phyloP scores from a whole-genome alignment of 2,797 vertebrate species.

The Falco berigora region DNA sequence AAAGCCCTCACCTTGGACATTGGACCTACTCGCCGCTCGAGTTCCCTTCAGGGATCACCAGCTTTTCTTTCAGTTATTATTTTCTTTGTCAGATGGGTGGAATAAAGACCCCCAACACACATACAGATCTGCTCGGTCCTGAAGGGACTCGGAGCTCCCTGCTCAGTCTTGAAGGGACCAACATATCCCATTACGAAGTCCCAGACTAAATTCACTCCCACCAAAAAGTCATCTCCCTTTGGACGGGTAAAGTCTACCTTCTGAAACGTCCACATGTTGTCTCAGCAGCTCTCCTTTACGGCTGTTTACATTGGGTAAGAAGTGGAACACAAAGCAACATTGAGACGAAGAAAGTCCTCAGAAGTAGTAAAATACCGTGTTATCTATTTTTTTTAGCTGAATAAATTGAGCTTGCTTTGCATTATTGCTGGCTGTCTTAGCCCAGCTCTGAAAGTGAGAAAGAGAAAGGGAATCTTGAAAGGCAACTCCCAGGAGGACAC shows the following conservation, averaged over 20 bases:
- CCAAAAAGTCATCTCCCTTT: conserved; percentile 42
- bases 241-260: conserved; percentile 54
- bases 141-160: conserved; percentile 43
- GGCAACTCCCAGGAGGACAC: conserved; percentile 71
- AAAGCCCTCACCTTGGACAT: not conserved
- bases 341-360: conserved; percentile 41
- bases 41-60: not conserved
- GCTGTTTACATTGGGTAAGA: conserved; percentile 57
- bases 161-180: conserved; percentile 45
- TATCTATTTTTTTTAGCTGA: conserved; percentile 71
- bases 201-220: conserved; percentile 55
- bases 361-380: conserved; percentile 61
- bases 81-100: not conserved
- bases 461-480: conserved; percentile 76
- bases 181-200: conserved; percentile 50
- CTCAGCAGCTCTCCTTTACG: conserved; percentile 44
- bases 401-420: conserved; percentile 68
- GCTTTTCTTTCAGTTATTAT: not conserved
- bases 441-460: conserved; percentile 62
- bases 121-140: not conserved
- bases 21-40: not conserved
- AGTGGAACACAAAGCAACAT: conserved; percentile 56
- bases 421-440: conserved; percentile 71
- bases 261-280: conserved; percentile 37
- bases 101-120: conserved; percentile 10